These are phyloP conservation scores for Rhinoptilus africanus DNA, from an alignment of 2,113 vertebrate species.

Conservation along the genomic window DNA sequence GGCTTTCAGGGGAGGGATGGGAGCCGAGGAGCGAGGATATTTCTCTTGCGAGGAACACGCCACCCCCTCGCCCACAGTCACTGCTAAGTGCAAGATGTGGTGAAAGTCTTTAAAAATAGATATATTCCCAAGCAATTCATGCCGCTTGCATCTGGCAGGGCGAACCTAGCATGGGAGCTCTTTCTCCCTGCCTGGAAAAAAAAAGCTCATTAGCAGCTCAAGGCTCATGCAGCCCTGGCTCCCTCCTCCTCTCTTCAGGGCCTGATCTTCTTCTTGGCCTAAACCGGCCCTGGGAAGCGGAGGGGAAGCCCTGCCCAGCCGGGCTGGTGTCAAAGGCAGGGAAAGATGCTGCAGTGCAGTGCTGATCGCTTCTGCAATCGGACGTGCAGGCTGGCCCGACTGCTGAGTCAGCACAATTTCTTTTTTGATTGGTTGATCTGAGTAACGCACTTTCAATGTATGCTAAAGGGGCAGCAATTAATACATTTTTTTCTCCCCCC, in stretches of 20 bases:
- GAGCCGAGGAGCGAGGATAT: constrained; percentile 23
- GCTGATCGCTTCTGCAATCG: constrained; percentile 81
- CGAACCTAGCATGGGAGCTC: constrained; percentile 33
- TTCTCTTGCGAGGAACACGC: constrained; percentile 44
- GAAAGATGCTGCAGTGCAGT: constrained; percentile 83
- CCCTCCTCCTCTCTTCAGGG: constrained; percentile 26
- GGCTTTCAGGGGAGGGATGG: constrained; percentile 12
- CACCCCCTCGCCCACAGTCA: constrained; percentile 46
- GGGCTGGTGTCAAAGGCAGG: constrained; percentile 70
- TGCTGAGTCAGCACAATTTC: constrained; percentile 86
- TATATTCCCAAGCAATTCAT: constrained; percentile 60
- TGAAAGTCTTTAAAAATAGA: constrained; percentile 62
- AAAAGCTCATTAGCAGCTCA: not conserved
- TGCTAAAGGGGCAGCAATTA: constrained; percentile 58
- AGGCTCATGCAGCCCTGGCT: constrained; percentile 23
- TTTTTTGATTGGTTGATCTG: constrained; percentile 82
- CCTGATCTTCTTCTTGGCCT: constrained; percentile 54
- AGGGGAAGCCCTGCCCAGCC: constrained; percentile 64
- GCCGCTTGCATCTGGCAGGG: constrained; percentile 46
- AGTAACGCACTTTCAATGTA: constrained; percentile 67
- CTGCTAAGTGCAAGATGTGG: constrained; percentile 54
- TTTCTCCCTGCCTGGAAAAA: not conserved
- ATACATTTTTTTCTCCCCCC: not conserved
- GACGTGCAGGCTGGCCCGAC: constrained; percentile 77
- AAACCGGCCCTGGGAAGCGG: constrained; percentile 53